Conservation (phyloP, 2,797 vertebrate genomes). For the Silurus aristotelis region DNA sequence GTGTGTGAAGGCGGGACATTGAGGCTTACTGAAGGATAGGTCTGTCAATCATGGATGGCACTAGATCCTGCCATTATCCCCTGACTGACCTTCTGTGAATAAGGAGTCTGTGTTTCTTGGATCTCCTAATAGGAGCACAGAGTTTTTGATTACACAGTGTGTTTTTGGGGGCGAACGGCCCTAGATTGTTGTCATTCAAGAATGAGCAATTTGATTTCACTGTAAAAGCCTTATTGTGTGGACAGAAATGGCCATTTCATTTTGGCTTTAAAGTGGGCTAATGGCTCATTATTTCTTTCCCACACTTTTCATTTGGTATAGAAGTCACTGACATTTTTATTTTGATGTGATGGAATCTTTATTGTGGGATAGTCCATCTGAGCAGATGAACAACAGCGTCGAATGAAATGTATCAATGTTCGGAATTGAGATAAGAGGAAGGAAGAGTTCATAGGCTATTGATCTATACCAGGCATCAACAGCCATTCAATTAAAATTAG, state of each 20-base stretch:
- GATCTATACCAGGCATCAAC: background rate
- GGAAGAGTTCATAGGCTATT: background rate
- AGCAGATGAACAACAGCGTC: background rate
- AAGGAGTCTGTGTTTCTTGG: conserved; percentile 47
- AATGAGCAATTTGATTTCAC: conserved; percentile 8
- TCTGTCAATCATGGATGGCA: conserved; percentile 33
- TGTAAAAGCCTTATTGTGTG: conserved; percentile 8
- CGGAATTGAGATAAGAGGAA: background rate
- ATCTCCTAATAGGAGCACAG: conserved; percentile 39
- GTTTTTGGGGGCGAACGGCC: background rate
- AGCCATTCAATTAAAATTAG: background rate
- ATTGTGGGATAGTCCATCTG: background rate
- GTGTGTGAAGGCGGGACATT: conserved; percentile 44
- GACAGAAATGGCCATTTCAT: background rate
- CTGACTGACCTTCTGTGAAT: conserved; percentile 48
- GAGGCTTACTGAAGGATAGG: background rate
- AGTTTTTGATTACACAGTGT: conserved; percentile 43
- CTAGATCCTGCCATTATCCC: conserved; percentile 49
- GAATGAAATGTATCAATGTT: background rate
- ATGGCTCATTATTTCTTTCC: background rate
- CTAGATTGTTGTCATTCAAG: conserved; percentile 13
- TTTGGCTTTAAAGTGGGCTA: conserved; percentile 2
- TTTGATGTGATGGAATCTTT: background rate
- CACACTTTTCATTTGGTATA: background rate
- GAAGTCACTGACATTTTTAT: background rate